These are phyloP conservation scores for Ditula angustiorana DNA, from an alignment of 2,888 invertebrate species.

Conservation along the genomic window DNA sequence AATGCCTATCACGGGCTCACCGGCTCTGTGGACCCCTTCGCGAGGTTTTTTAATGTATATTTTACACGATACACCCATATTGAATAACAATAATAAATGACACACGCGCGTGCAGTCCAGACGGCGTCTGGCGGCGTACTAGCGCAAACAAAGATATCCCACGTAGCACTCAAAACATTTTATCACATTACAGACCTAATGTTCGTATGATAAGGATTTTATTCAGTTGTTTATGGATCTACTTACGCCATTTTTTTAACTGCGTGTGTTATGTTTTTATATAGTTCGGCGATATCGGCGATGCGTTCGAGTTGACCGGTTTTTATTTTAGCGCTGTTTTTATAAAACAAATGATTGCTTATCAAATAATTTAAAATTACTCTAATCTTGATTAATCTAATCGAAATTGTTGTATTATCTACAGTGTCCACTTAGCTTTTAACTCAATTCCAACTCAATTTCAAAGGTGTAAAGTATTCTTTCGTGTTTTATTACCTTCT, in stretches of 20 bases:
- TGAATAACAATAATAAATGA: neutral
- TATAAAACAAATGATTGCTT: neutral
- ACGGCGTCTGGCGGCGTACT: neutral
- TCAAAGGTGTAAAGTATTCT: neutral
- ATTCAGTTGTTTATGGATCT: neutral
- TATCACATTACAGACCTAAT: neutral
- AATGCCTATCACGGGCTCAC: slow-evolving; percentile 51
- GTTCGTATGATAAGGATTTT: no score
- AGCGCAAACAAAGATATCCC: neutral
- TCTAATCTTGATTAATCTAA: slow-evolving; percentile 8
- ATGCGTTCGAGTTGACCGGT: slow-evolving; percentile 2
- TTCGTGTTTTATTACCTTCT: neutral
- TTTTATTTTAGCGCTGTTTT: neutral
- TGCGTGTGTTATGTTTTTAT: neutral
- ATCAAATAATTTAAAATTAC: neutral
- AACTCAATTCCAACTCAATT: neutral
- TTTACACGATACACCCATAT: slow-evolving; percentile 58
- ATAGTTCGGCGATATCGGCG: neutral
- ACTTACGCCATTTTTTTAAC: neutral
- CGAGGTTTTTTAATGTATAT: slow-evolving; percentile 51
- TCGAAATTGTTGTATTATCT: neutral
- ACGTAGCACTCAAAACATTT: neutral
- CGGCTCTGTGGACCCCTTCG: slow-evolving; percentile 51
- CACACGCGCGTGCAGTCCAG: neutral
- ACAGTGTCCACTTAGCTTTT: no score